Percentiles rank a stretch among this genome's conserved stretches.
These are phyloP conservation scores for Lepidotrigona ventralis DNA, from an alignment of 1,140 invertebrate genomes.

Conservation along the genomic window DNA sequence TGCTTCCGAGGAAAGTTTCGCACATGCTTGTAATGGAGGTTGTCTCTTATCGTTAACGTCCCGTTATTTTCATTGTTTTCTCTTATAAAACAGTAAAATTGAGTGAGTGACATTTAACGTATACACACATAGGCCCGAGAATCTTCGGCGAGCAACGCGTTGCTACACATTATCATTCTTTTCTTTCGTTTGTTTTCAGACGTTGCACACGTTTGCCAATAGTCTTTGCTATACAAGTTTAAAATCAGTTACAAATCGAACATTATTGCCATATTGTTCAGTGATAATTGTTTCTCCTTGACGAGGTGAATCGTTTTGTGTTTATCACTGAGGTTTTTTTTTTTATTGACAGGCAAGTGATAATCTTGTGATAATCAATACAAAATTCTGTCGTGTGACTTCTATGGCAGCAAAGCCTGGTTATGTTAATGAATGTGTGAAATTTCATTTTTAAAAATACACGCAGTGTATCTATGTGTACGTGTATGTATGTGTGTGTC, in stretches of 20 bases:
- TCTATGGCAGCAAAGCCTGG: not conserved
- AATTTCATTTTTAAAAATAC: slow-evolving; percentile 13
- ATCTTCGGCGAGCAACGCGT: not conserved
- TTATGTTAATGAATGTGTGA: not conserved
- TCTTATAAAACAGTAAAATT: not conserved
- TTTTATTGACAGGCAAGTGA: not conserved
- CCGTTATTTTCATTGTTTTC: not conserved
- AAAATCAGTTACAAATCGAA: not conserved
- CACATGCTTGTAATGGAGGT: slow-evolving; percentile 14
- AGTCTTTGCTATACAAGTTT: not conserved
- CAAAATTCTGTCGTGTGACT: not conserved
- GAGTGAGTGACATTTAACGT: slow-evolving; percentile 17
- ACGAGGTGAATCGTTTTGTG: not conserved
- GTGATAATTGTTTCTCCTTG: not conserved
- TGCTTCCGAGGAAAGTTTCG: slow-evolving; percentile 5
- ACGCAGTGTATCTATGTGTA: not conserved
- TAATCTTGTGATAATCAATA: not conserved
- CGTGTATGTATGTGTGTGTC: not conserved
- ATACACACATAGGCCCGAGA: too few species aligned
- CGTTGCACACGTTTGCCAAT: not conserved
- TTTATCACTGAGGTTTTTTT: not conserved
- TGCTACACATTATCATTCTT: not conserved
- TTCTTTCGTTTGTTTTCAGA: not conserved
- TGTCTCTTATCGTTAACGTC: slow-evolving; percentile 3
- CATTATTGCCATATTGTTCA: not conserved